Conservation (phyloP, 1,140 invertebrate genomes). For the Zaprionus vittiger region DNA sequence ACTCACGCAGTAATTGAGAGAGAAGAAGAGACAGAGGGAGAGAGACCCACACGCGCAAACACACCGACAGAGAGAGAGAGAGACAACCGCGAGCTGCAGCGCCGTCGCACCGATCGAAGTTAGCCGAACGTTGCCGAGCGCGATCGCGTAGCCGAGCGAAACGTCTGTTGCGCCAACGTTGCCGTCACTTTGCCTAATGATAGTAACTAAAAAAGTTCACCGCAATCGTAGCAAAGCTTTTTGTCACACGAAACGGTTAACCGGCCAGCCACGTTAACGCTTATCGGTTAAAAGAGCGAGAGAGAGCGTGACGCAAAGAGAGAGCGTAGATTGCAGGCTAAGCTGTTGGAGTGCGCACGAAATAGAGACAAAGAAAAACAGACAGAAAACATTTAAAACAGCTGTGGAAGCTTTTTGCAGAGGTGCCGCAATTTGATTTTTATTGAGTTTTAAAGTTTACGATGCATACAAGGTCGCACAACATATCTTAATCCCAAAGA, state of each 20-base stretch:
- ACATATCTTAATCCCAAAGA: neutral
- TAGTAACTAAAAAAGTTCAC: conserved; percentile 63
- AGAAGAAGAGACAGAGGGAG: neutral
- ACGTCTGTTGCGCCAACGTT: conserved; percentile 65
- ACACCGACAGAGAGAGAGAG: neutral
- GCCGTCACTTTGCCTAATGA: conserved; percentile 74
- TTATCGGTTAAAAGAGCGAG: conserved; percentile 28
- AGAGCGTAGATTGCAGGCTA: neutral
- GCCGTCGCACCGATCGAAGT: conserved; percentile 42
- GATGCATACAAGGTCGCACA: neutral
- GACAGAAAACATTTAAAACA: neutral
- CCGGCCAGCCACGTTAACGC: conserved; percentile 23
- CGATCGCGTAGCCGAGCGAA: conserved; percentile 48
- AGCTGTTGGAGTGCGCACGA: conserved; percentile 35
- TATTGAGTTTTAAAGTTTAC: conserved; percentile 1
- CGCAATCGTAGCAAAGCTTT: conserved; percentile 41
- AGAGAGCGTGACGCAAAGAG: neutral
- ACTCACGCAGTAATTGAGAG: too few species aligned
- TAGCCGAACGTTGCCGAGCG: conserved; percentile 38
- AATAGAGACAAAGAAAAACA: conserved; percentile 2
- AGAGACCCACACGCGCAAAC: neutral
- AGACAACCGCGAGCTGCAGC: conserved; percentile 26
- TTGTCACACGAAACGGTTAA: conserved; percentile 52
- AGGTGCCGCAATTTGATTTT: neutral
- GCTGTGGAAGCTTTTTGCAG: conserved; percentile 3